Conservation (phyloP, 1,140 invertebrate species). For the Aphidius ervi region DNA sequence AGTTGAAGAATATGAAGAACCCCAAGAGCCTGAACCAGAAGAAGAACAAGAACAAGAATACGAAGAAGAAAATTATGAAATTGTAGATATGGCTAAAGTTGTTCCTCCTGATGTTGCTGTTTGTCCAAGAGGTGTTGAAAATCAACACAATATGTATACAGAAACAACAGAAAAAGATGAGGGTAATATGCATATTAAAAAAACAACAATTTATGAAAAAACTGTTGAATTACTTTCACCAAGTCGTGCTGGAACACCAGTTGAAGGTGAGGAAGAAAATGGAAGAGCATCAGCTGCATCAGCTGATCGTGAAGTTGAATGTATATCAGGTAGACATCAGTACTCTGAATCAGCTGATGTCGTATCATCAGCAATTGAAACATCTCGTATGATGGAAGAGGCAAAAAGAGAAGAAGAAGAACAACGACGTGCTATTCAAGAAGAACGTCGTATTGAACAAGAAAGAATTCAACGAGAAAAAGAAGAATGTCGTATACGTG, state of each 20-base stretch:
- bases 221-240: slow-evolving; percentile 41
- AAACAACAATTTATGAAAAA: slow-evolving; percentile 47
- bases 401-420: slow-evolving; percentile 41
- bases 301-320: slow-evolving; percentile 33
- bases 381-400: slow-evolving; percentile 42
- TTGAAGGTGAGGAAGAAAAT: slow-evolving; percentile 16
- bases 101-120: slow-evolving; percentile 38
- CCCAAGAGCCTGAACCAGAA: slow-evolving; percentile 24
- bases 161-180: slow-evolving; percentile 47
- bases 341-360: slow-evolving; percentile 36
- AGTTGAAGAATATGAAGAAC: slow-evolving; percentile 15
- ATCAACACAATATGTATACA: slow-evolving; percentile 46
- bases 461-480: slow-evolving; percentile 30
- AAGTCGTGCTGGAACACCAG: slow-evolving; percentile 26
- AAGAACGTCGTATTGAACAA: slow-evolving; percentile 32
- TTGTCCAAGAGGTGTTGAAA: slow-evolving; percentile 41
- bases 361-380: slow-evolving; percentile 43
- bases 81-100: slow-evolving; percentile 36
- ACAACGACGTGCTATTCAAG: slow-evolving; percentile 32
- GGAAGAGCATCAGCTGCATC: slow-evolving; percentile 22
- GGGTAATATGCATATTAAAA: slow-evolving; percentile 45
- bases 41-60: slow-evolving; percentile 26
- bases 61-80: slow-evolving; percentile 30
- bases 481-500: slow-evolving; percentile 31
- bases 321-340: slow-evolving; percentile 27